Percentiles rank a stretch among this genome's conserved stretches.
Evolutionary conservation across 2,797 vertebrate species (phyloP).

Genomic region (Distichodus sexfasciatus): DNA sequence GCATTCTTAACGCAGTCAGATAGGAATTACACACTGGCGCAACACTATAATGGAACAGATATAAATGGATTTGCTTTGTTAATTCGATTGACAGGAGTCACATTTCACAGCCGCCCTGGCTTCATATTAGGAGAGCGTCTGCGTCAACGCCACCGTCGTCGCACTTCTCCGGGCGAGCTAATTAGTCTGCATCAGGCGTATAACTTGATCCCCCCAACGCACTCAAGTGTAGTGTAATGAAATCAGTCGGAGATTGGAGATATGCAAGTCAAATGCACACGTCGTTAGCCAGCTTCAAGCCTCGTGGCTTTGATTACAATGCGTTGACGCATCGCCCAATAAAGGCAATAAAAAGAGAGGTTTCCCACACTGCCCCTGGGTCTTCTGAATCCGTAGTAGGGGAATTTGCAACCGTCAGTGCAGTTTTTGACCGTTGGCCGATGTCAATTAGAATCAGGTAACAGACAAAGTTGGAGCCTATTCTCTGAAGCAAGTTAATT

Average conservation of each 20-base stretch:
- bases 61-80: constrained; percentile 29
- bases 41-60: constrained; percentile 24
- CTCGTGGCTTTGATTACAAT: constrained; percentile 55
- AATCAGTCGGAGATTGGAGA: constrained; percentile 59
- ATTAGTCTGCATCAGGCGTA: constrained; percentile 59
- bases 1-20: constrained; percentile 21
- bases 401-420: no score
- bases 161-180: constrained; percentile 43
- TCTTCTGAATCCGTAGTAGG: not conserved
- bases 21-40: constrained; percentile 25
- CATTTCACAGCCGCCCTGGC: constrained; percentile 50
- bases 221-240: constrained; percentile 55
- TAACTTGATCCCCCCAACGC: constrained; percentile 34
- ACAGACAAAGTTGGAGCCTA: not conserved
- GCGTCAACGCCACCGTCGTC: not conserved
- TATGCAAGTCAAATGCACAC: constrained; percentile 23
- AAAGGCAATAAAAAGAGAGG: constrained; percentile 56
- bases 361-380: not conserved
- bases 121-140: constrained; percentile 14
- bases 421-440: constrained; percentile 18
- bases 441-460: not conserved
- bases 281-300: constrained; percentile 61
- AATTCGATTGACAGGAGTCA: constrained; percentile 50
- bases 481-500: not conserved
- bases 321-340: constrained; percentile 53